These are phyloP conservation scores for Trogon surrucura DNA, from an alignment of 2,113 vertebrate genomes.

Conservation along the genomic window DNA sequence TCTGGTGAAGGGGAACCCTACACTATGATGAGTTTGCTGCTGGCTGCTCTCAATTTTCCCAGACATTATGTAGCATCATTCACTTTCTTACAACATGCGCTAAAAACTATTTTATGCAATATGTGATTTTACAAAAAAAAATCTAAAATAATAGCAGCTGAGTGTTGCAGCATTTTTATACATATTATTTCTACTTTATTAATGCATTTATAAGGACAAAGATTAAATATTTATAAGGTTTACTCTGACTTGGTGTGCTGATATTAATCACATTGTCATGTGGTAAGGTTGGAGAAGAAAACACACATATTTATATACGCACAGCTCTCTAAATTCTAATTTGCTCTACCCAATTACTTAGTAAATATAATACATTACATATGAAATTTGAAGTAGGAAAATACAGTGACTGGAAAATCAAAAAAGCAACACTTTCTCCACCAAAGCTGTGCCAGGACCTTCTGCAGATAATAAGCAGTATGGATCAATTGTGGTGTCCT, in stretches of 20 bases:
- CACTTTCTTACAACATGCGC: background rate
- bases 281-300: background rate
- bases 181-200: background rate
- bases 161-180: background rate
- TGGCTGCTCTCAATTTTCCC: background rate
- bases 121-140: background rate
- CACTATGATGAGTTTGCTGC: background rate
- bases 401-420: background rate
- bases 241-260: background rate
- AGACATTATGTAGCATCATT: background rate
- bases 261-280: background rate
- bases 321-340: background rate
- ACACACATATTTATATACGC: background rate
- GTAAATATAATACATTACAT: background rate
- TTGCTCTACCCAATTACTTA: background rate
- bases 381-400: background rate
- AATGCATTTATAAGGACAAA: background rate
- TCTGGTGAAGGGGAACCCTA: background rate
- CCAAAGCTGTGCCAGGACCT: background rate
- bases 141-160: background rate
- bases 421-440: background rate
- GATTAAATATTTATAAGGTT: conserved; percentile 11
- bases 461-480: background rate
- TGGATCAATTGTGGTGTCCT: background rate
- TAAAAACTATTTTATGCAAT: background rate